phyloP scores from a whole-genome alignment of 1,140 invertebrate genomes.

The Metaphire vulgaris region DNA sequence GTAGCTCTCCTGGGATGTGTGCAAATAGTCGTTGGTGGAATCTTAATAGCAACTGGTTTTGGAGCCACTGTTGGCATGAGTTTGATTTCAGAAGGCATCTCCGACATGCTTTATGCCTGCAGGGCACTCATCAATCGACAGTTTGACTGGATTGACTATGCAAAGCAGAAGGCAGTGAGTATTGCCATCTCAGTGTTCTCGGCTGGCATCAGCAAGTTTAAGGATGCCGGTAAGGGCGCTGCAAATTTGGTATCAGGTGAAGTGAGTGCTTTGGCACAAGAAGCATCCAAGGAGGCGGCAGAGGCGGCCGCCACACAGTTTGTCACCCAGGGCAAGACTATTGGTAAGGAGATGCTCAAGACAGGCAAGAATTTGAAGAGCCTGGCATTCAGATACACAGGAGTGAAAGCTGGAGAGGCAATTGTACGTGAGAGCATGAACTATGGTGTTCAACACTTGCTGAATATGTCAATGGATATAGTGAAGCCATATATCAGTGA shows the following conservation, averaged over 20 bases:
- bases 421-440: background rate
- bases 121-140: background rate
- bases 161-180: background rate
- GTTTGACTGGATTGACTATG: background rate
- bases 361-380: background rate
- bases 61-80: background rate
- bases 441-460: background rate
- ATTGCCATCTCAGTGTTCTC: background rate
- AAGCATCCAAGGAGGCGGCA: background rate
- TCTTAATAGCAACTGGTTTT: background rate
- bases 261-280: background rate
- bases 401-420: background rate
- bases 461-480: background rate
- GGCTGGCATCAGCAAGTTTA: background rate
- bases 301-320: background rate
- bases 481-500: background rate
- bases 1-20: background rate
- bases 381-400: background rate
- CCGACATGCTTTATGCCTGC: background rate
- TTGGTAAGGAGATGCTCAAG: background rate
- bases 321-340: background rate
- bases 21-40: background rate
- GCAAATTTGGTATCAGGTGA: too few species aligned
- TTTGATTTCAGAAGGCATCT: background rate
- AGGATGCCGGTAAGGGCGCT: background rate